Evolutionary conservation across 2,113 vertebrate genomes (phyloP).

Genomic region (Syngnathus scovelli): DNA sequence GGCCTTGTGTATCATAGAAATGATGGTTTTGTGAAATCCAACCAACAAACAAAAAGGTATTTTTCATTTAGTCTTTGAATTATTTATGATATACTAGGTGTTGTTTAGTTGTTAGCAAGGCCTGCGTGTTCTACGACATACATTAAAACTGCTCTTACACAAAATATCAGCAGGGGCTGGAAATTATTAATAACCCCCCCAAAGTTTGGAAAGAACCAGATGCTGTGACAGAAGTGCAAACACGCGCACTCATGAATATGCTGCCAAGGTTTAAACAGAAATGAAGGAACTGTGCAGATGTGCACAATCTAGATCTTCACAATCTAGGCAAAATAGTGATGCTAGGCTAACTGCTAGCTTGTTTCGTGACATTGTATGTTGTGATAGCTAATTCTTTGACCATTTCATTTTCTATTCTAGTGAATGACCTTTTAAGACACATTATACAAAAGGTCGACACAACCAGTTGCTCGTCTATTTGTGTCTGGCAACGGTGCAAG

Average conservation of each 20-base stretch:
- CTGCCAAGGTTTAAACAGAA: neutral
- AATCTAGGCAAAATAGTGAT: neutral
- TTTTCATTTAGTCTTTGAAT: constrained; percentile 9
- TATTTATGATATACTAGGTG: neutral
- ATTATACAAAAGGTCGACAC: neutral
- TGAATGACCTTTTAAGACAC: neutral
- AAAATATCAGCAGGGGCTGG: neutral
- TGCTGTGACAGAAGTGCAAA: constrained; percentile 4
- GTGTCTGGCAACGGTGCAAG: neutral
- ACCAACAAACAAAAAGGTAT: neutral
- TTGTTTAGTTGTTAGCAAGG: neutral
- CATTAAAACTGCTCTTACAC: neutral
- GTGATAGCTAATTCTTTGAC: neutral
- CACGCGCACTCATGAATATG: neutral
- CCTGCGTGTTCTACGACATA: neutral
- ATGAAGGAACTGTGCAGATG: neutral
- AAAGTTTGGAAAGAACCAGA: neutral
- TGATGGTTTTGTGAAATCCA: neutral
- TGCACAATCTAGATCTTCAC: neutral
- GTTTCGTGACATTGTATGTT: neutral
- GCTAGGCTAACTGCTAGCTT: neutral
- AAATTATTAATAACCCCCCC: neutral
- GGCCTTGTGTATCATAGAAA: constrained; percentile 9
- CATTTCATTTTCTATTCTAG: neutral
- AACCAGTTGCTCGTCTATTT: neutral